Evolutionary conservation across 2,888 invertebrate species (phyloP).

Genomic region (Lissonota sp.): DNA sequence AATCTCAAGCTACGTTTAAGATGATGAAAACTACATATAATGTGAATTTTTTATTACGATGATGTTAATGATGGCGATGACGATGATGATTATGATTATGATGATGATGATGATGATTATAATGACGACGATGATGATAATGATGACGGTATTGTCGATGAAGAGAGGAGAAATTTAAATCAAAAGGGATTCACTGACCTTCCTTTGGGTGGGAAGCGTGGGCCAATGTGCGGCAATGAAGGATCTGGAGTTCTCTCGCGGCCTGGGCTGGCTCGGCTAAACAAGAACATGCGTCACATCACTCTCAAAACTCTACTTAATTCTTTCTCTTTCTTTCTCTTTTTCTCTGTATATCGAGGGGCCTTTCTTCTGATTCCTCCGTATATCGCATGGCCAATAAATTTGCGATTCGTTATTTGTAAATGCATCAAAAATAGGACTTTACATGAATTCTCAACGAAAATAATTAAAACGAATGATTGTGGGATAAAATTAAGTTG

Average conservation of each 20-base stretch:
- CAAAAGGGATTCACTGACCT: conserved; percentile 86
- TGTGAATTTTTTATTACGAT: conserved; percentile 39
- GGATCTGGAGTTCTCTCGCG: conserved; percentile 93
- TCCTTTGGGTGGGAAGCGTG: conserved; percentile 94
- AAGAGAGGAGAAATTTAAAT: conserved; percentile 57
- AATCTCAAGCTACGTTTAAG: conserved; percentile 46
- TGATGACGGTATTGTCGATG: conserved; percentile 31
- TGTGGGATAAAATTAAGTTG: background rate
- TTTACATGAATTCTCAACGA: background rate
- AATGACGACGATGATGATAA: conserved; percentile 32
- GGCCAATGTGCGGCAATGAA: conserved; percentile 94
- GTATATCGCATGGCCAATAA: conserved; percentile 37
- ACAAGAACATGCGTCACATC: conserved; percentile 85
- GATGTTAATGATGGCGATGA: conserved; percentile 4
- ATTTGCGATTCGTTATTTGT: conserved; percentile 39
- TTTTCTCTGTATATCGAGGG: conserved; percentile 46
- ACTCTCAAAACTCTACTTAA: conserved; percentile 81
- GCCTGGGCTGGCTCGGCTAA: conserved; percentile 95
- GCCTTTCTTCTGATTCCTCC: conserved; percentile 38
- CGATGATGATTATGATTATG: too few relatives aligned
- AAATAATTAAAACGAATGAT: conserved; percentile 9
- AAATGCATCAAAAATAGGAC: background rate
- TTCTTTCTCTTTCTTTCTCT: conserved; percentile 40
- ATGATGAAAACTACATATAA: conserved; percentile 36
- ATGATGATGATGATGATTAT: conserved; percentile 36